Base-by-base conservation (phyloP, 1,140 invertebrate genomes). In the Drosophila biarmipes region DNA sequence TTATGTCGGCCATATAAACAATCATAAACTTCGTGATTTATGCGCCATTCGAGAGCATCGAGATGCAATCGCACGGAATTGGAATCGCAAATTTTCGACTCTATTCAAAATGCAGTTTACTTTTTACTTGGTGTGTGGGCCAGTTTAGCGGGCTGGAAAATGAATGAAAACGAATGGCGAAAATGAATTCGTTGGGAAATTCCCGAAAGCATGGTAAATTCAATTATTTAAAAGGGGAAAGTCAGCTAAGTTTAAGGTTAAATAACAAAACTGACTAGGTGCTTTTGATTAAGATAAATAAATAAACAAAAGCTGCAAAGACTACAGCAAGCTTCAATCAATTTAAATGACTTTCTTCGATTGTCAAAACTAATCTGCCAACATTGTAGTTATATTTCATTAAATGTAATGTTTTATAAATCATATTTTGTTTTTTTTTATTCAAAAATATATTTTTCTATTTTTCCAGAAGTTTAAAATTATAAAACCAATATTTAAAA, bases 1-100 rank as follows among this genome's bases (percentile, higher is more conserved):
- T 38, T 46, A 55, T 69, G 51, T 56, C 40, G 38, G 49, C 31
- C 34, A 55, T 68, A 68, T 76, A 76, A 76, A 76, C 73, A 76
- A 52, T 61, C 56, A 76, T 76, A 76, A 76, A 76, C 51, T 76
- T 68, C 45, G 53, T 35, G 54, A 42, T 76, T 76, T 68, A 76
- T 58, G 37, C 40, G 49, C 71, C 54, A 63, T 56, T 38, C 31
- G 31, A 49, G 34, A 40, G 55, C 71, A 52, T 54, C 49, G 71
- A 75, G 75, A 75, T 66, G 72, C 72, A 75, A 29, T 66, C 53
- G 58, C 57, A 51, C 40, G 58, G 37, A 73, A 73, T 73, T 54
- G 14, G 37, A 62, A 63, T 49, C 21, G 52, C n/a, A 64, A 45
- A 35, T 51, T 46, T 53, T 62, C 1, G 14, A 64, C 38, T 74